Evolutionary conservation across 2,113 vertebrate genomes (phyloP), one percentile per base, ranked within the genome.

Genomic region (Otolemur garnettii): DNA sequence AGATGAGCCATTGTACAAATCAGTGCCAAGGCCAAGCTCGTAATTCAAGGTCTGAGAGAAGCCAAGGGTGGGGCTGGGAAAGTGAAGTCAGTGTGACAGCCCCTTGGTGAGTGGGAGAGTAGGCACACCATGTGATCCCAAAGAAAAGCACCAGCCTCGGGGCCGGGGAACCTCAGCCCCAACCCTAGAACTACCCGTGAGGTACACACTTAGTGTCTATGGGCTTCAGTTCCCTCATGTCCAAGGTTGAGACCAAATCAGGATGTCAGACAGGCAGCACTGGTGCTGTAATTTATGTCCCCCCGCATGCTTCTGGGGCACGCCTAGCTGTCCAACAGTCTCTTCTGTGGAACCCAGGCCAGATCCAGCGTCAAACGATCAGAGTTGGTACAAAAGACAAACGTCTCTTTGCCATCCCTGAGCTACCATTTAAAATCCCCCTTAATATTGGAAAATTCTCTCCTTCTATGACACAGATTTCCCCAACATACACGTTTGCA

Each of bases 31-130:
- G 96, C 96, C 96, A 96, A 95, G 72, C 93, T 94, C 42, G 78
- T 96, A 88, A 94, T 42, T 35, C 35, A 38, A 60, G 84, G 22
- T 94, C 59, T 66, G 64, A 72, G 21, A 77, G 60, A 86, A 93
- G 97, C 97, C 97, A 96, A 98, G 97, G 96, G 97, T 4, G 96
- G 97, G 83, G 72, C 93, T 91, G 91, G 93, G 95, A 96, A 91
- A 96, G 66, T 81, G 24, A 95, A 95, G 75, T 86, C 93, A 80
- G 69, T 26, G 38, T 95, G 94, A 90, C 75, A 80, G 75, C 18
- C 7, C 78, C 12, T 1, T 33, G 6, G 66, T 55, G 62, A 92
- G 45, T 2, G 64, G 83, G 53, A 83, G 79, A 83, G 22, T 7
- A 60, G 45, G 82, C 79, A 81, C 78, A 8, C 3, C 84, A 15